A percentile compares a stretch with the other conserved stretches of the same genome.
Conservation (phyloP, 2,797 vertebrate genomes). For the Sebastes steindachneri region DNA sequence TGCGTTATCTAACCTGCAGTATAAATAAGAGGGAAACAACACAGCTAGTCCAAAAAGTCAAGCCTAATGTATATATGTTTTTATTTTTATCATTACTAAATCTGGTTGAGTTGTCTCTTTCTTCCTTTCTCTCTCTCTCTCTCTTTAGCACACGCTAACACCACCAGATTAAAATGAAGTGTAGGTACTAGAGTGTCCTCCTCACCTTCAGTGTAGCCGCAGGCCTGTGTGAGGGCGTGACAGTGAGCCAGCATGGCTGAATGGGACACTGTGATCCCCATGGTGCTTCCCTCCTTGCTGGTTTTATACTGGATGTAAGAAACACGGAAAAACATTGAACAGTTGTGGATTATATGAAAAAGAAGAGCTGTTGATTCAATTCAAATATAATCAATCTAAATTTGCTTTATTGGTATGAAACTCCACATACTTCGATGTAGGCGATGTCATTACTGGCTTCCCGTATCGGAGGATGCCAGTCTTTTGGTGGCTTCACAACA, state of each 20-base stretch:
- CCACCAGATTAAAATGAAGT: neutral
- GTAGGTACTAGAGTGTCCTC: neutral
- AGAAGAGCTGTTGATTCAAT: neutral
- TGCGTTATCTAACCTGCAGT: neutral
- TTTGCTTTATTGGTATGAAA: neutral
- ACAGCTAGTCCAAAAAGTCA: neutral
- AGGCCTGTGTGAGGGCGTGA: constrained; percentile 91
- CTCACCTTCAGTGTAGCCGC: constrained; percentile 93
- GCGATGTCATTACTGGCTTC: constrained; percentile 89
- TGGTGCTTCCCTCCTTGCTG: constrained; percentile 96
- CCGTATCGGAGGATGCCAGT: constrained; percentile 89
- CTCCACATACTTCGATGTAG: constrained; percentile 90
- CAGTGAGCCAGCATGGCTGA: constrained; percentile 93
- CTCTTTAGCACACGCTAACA: neutral
- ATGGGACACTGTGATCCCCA: constrained; percentile 92
- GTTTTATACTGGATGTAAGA: constrained; percentile 90
- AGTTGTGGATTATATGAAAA: neutral
- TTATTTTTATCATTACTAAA: neutral
- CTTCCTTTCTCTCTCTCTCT: neutral
- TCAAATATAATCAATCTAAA: neutral
- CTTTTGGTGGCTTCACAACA: constrained; percentile 93
- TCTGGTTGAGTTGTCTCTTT: neutral
- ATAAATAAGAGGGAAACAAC: neutral
- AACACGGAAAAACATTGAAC: neutral
- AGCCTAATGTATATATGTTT: neutral